These are phyloP conservation scores for Epistrophe grossulariae DNA, from an alignment of 2,888 invertebrate genomes.

Conservation along the genomic window DNA sequence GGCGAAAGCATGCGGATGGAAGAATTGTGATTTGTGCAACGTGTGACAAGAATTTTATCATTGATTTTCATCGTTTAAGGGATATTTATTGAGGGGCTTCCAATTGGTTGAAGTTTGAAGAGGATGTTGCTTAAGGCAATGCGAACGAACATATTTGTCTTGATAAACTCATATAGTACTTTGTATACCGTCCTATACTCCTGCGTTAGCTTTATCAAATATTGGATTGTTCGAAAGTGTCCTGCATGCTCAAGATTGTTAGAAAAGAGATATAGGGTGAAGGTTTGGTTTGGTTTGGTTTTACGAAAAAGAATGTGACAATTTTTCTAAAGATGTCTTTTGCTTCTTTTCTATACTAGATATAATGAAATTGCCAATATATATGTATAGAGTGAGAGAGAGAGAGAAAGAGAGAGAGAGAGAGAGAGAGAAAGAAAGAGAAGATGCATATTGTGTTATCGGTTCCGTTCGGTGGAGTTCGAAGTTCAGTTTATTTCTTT, in stretches of 20 bases:
- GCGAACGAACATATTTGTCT: slow-evolving; percentile 19
- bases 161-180: slow-evolving; percentile 17
- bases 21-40: slow-evolving; percentile 68
- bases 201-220: slow-evolving; percentile 25
- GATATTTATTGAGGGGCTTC: slow-evolving; percentile 43
- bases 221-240: slow-evolving; percentile 33
- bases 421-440: too few species aligned
- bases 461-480: background rate
- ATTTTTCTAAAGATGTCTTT: slow-evolving; percentile 17
- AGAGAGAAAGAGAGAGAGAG: too few species aligned
- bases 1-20: background rate
- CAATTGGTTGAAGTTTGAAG: background rate
- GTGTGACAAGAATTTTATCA: slow-evolving; percentile 64
- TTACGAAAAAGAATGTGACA: slow-evolving; percentile 16
- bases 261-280: background rate
- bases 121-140: slow-evolving; percentile 6
- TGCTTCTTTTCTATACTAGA: background rate
- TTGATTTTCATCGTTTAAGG: slow-evolving; percentile 55
- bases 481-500: slow-evolving; percentile 20
- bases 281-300: background rate
- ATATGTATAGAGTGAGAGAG: background rate
- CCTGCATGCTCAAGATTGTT: background rate
- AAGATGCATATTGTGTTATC: slow-evolving; percentile 8
- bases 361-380: slow-evolving; percentile 24
- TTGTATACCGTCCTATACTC: background rate